Percentiles rank a stretch among this genome's conserved stretches.
Evolutionary conservation across 2,888 invertebrate species (phyloP).

Genomic region (Halictus ligatus): DNA sequence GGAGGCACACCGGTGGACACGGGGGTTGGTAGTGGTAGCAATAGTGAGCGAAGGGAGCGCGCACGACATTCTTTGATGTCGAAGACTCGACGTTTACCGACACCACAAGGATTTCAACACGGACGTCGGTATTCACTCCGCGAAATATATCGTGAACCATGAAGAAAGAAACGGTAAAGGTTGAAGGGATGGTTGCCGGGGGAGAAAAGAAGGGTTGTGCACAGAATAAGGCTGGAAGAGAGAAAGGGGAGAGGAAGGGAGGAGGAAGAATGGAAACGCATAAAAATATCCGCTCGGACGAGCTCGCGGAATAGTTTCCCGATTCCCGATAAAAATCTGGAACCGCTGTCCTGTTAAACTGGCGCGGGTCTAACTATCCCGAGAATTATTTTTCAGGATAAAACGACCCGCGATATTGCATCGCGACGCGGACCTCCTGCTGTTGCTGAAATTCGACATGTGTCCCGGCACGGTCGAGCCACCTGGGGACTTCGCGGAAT

Average conservation of each 20-base stretch:
- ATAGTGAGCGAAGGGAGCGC: slow-evolving; percentile 22
- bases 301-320: slow-evolving; percentile 53
- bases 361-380: slow-evolving; percentile 23
- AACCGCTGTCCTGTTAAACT: slow-evolving; percentile 37
- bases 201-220: background rate
- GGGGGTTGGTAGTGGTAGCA: slow-evolving; percentile 22
- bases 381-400: slow-evolving; percentile 39
- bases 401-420: background rate
- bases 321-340: slow-evolving; percentile 60
- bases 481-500: background rate
- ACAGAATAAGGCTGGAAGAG: background rate
- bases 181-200: background rate
- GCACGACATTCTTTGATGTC: slow-evolving; percentile 75
- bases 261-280: slow-evolving; percentile 29
- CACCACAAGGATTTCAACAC: slow-evolving; percentile 71
- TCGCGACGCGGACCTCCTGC: no score
- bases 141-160: slow-evolving; percentile 63
- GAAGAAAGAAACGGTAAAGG: slow-evolving; percentile 27
- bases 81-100: slow-evolving; percentile 69
- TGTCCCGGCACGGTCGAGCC: background rate
- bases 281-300: slow-evolving; percentile 58
- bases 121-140: slow-evolving; percentile 65
- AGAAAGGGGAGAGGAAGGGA: no score
- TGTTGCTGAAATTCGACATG: background rate
- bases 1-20: slow-evolving; percentile 34